These are phyloP conservation scores for Euproctis similis DNA, from an alignment of 2,888 invertebrate genomes.

Conservation along the genomic window DNA sequence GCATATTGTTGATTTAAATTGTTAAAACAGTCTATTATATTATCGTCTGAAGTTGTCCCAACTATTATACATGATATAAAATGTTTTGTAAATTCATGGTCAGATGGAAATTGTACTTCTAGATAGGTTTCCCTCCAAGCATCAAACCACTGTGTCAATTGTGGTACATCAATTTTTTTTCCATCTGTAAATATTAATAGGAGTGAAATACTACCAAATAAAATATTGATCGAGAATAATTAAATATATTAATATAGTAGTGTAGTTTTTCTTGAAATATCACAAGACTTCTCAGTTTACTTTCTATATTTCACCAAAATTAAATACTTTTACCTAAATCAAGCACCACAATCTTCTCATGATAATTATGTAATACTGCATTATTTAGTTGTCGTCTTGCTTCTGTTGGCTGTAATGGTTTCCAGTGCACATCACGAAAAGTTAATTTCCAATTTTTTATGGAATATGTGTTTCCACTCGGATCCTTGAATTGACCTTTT, in stretches of 20 bases:
- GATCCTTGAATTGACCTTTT: slow-evolving; percentile 92
- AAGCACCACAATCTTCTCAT: slow-evolving; percentile 70
- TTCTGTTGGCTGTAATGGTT: slow-evolving; percentile 86
- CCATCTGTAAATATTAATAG: slow-evolving; percentile 41
- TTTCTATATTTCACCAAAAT: too few species aligned
- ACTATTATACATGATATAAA: slow-evolving; percentile 89
- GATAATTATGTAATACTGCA: slow-evolving; percentile 79
- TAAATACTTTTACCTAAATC: slow-evolving; percentile 72
- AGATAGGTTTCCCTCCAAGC: slow-evolving; percentile 95
- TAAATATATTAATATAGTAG: too few species aligned
- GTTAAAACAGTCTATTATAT: slow-evolving; percentile 88
- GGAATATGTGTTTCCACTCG: slow-evolving; percentile 82
- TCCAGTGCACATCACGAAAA: slow-evolving; percentile 87
- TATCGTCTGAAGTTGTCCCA: slow-evolving; percentile 81
- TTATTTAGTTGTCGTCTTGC: slow-evolving; percentile 91
- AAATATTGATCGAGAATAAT: too few species aligned
- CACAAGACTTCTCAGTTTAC: too few species aligned
- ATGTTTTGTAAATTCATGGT: slow-evolving; percentile 97
- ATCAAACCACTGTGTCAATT: slow-evolving; percentile 95
- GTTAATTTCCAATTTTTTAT: slow-evolving; percentile 86
- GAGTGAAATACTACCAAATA: neutral
- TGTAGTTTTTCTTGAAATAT: too few species aligned
- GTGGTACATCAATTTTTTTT: slow-evolving; percentile 81
- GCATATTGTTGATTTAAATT: slow-evolving; percentile 87
- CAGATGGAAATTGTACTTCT: slow-evolving; percentile 89